Conservation (phyloP, 2,113 vertebrate genomes). For the Deroptyus accipitrinus region DNA sequence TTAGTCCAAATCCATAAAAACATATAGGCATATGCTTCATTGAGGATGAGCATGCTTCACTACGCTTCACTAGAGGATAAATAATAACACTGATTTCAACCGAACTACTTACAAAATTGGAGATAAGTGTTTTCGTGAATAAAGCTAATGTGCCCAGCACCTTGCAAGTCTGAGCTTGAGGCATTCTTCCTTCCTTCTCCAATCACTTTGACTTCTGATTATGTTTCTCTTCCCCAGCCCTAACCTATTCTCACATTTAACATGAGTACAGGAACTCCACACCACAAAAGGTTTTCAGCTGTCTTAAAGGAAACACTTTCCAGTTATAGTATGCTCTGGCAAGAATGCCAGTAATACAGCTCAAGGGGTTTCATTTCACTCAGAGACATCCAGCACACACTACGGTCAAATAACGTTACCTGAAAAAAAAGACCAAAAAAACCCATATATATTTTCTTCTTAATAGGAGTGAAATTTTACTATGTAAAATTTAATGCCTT, state of each 20-base stretch:
- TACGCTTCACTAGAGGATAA: neutral
- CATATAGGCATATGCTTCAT: neutral
- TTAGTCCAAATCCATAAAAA: neutral
- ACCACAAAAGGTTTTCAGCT: neutral
- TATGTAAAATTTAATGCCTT: neutral
- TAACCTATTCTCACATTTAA: neutral
- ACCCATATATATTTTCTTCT: neutral
- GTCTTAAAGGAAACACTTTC: neutral
- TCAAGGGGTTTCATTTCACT: neutral
- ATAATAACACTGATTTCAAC: neutral
- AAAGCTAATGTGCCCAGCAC: neutral
- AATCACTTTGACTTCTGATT: neutral
- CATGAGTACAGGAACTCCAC: neutral
- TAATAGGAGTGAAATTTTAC: neutral
- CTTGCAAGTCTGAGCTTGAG: neutral
- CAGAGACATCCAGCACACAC: neutral
- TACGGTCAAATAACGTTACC: neutral
- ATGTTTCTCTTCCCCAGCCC: neutral
- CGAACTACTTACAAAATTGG: neutral
- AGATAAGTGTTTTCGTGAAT: neutral
- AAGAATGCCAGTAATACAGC: neutral
- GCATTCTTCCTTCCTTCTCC: neutral
- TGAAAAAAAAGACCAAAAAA: rapidly evolving
- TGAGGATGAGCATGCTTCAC: neutral
- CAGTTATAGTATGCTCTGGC: neutral